Conservation (phyloP, 2,888 invertebrate genomes). For the Agonopterix heracliana region DNA sequence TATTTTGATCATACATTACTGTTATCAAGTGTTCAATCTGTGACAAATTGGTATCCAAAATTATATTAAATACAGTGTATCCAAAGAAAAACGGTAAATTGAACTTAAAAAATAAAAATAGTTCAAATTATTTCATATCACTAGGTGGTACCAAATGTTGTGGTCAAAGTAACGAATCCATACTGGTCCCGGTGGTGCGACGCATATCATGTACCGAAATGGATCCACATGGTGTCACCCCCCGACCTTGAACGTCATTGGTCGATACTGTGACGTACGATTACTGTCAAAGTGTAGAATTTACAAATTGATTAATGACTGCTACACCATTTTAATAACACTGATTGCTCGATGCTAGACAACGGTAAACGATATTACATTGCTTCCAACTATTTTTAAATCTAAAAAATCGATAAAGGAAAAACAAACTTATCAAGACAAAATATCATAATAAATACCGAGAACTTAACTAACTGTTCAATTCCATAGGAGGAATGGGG, state of each 20-base stretch:
- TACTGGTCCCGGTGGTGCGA: background rate
- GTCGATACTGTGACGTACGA: conserved; percentile 56
- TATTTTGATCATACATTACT: too few species aligned
- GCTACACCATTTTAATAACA: conserved; percentile 19
- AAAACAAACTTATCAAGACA: background rate
- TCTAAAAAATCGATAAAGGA: background rate
- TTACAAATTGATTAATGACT: conserved; percentile 41
- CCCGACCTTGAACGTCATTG: conserved; percentile 57
- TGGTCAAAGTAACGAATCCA: too few species aligned
- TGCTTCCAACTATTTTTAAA: background rate
- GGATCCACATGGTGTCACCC: conserved; percentile 33
- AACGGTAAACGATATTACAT: conserved; percentile 5
- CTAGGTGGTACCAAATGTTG: too few species aligned
- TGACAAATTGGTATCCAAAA: too few species aligned
- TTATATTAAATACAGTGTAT: too few species aligned
- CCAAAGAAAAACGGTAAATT: too few species aligned
- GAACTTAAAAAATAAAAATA: too few species aligned
- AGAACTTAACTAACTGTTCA: too few species aligned
- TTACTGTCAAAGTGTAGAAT: conserved; percentile 29
- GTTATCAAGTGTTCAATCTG: too few species aligned
- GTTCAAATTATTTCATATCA: too few species aligned
- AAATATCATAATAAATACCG: background rate
- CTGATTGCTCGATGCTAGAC: conserved; percentile 22
- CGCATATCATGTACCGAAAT: conserved; percentile 14
- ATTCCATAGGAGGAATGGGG: conserved; percentile 82